These are phyloP conservation scores for Epinephelus cyanopodus DNA, from an alignment of 2,113 vertebrate genomes.

Conservation along the genomic window DNA sequence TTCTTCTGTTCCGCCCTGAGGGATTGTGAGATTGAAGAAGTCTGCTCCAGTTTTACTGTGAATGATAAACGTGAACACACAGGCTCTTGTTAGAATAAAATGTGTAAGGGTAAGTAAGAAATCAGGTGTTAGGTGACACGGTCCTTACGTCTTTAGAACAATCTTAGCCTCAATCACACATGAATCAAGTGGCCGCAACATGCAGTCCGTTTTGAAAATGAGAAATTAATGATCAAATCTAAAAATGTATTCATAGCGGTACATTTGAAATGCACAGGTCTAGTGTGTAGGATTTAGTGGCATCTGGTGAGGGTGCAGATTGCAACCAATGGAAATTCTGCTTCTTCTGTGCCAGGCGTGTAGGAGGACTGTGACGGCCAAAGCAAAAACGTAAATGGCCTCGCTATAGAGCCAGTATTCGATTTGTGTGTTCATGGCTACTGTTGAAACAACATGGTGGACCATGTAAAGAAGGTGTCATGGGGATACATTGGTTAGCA, in stretches of 20 bases:
- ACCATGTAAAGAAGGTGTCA: too few relatives aligned
- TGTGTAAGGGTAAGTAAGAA: conserved; percentile 6
- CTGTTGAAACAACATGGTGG: too few relatives aligned
- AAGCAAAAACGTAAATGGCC: too few relatives aligned
- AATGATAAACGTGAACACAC: conserved; percentile 35
- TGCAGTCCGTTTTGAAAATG: neutral
- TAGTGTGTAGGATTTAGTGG: too few relatives aligned
- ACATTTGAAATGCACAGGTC: neutral
- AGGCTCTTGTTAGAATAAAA: conserved; percentile 2
- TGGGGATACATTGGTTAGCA: too few relatives aligned
- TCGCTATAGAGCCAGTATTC: too few relatives aligned
- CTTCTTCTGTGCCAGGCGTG: too few relatives aligned
- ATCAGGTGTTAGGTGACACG: neutral
- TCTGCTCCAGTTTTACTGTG: conserved; percentile 43
- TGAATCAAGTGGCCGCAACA: neutral
- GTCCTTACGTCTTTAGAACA: neutral
- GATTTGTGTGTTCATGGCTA: too few relatives aligned
- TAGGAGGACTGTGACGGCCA: too few relatives aligned
- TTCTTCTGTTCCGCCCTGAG: conserved; percentile 48
- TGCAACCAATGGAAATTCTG: too few relatives aligned
- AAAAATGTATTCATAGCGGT: neutral
- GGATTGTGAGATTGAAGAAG: conserved; percentile 36
- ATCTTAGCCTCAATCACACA: neutral
- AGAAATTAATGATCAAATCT: neutral
- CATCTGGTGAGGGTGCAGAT: too few relatives aligned